Base-by-base conservation (phyloP, 2,113 vertebrate species). In the Pholis gunnellus region DNA sequence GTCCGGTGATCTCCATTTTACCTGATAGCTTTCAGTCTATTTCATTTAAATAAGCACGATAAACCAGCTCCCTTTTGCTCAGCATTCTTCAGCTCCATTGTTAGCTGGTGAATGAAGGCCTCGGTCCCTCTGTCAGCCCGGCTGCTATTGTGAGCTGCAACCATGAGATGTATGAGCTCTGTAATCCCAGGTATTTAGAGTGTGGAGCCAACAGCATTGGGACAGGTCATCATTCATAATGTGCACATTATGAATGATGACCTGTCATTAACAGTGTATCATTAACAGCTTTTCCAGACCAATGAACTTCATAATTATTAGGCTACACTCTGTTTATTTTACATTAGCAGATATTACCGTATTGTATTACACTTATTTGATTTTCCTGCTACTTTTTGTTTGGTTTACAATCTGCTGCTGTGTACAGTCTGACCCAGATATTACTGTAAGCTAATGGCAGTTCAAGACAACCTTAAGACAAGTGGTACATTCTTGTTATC, bases 141-240 rank as follows among this genome's bases (percentile, higher is more conserved):
- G 54, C 74, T 66, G 36, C 22, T 27, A 9, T 59, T 74, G 50
- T 78, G 27, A 87, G 50, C 69, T 50, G 42, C 38, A 72, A 13
- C 29, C 77, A 25, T 78, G 70, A 79, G 74, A 75, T 54, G 14
- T 20, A 78, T 66, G 65, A 88, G 75, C 79, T 38, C 54, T 48
- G 5, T 81, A 78, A 83, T 72, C 70, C 36, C 69, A 63, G 31
- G 54, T 81, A 52, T 78, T 74, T 22, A 69, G 18, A 60, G 20
- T 71, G 40, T 56, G 22, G 42, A 66, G 59, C 40, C 40, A 72
- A 48, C 57, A 68, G 46, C 71, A 68, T 11, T 42, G 5, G 36
- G 40, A 48, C 59, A 60, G 59, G 36, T 78, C 56, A 75, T 83
- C 29, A 68, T 46, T 85, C 9, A 65, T 34, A 64, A 52, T 40